Evolutionary conservation across 2,113 vertebrate species (phyloP), one percentile per base, ranked within the genome.

Genomic region (Vimba vimba): DNA sequence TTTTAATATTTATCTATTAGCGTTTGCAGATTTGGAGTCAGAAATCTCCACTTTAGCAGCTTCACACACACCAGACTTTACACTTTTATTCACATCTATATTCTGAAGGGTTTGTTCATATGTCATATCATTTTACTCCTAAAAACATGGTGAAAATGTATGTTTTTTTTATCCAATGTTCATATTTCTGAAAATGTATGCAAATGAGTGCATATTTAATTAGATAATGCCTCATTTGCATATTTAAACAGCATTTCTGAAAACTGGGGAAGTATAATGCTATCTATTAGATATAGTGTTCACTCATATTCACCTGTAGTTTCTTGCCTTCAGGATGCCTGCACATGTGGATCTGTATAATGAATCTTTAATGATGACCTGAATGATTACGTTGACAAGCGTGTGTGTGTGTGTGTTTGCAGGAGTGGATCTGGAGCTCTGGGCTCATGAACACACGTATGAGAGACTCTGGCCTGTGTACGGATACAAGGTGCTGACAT

Each of bases 361-460:
- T 59, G 2, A 57, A 21, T 7, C 17, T 21, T 7, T 21, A 57
- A 57, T 57, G 52, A 57, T 57, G 45, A 47, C 12, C 45, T 47
- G 45, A 47, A 13, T 19, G 52, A 19, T 21, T 55, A 50, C 47
- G 2, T 17, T 55, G 17, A 55, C 17, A 5, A 19, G 52, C 3
- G 25, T 64, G n/a, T 27, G n/a, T 64, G 62, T 66, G 25, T 66
- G n/a, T 27, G n/a, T 66, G 62, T 66, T 19, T 84, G 45, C 89
- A 97, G 96, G 97, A 19, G 97, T 97, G 3, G 96, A 97, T 89
- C 76, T 98, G 90, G 93, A 96, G 91, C 82, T 97, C 82, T 97
- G 96, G 96, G 97, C 97, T 33, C 97, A 97, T 4, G 96, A 97
- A 52, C 97, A 97, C 90, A 96, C 96, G 0, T 98, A 97, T 0